Conservation (phyloP, 2,797 vertebrate species). For the Phrynocephalus guinanensis region DNA sequence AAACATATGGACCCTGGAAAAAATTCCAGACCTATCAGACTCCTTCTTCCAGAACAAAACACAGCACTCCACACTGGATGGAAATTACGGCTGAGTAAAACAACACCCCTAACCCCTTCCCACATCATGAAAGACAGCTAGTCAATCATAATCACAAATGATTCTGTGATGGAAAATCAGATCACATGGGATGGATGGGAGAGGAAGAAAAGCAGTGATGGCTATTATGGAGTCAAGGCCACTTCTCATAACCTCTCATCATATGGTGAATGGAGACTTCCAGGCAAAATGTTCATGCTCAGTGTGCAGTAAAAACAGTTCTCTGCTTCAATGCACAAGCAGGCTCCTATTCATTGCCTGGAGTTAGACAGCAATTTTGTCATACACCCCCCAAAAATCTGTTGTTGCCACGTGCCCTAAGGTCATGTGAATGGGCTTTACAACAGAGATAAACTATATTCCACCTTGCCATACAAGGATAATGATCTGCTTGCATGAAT, state of each 20-base stretch:
- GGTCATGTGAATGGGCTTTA: neutral
- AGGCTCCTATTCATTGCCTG: neutral
- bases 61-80: neutral
- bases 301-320: neutral
- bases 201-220: neutral
- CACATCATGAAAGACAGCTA: neutral
- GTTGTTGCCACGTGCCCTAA: neutral
- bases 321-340: neutral
- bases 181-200: neutral
- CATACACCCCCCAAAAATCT: neutral
- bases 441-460: neutral
- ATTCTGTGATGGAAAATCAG: neutral
- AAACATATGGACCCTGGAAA: neutral
- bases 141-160: neutral
- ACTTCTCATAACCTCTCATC: neutral
- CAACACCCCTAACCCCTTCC: neutral
- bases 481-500: neutral
- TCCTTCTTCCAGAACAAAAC: neutral
- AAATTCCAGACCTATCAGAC: neutral
- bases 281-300: neutral
- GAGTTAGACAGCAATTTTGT: neutral
- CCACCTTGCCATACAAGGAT: neutral
- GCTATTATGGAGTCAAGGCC: neutral
- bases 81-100: neutral
- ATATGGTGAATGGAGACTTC: neutral